These are phyloP conservation scores for Panthera uncia DNA, from an alignment of 2,113 vertebrate species.

Conservation along the genomic window DNA sequence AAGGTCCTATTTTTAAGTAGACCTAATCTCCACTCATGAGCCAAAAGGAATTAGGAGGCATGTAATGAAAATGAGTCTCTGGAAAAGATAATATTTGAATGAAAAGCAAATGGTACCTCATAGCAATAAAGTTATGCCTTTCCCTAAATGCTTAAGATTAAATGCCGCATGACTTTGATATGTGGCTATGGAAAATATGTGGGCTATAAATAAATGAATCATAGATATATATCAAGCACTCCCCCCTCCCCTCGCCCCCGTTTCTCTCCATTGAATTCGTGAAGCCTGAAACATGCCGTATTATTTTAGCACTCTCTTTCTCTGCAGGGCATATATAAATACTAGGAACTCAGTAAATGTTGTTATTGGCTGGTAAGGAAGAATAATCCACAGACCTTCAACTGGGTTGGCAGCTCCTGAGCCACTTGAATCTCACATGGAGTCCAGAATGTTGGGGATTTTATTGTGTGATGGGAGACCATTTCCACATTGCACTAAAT, in stretches of 20 bases:
- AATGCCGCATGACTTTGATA: not conserved
- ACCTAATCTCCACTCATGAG: not conserved
- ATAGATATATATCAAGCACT: not conserved
- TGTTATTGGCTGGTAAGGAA: not conserved
- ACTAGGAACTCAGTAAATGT: not conserved
- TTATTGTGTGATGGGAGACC: not conserved
- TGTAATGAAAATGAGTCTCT: not conserved
- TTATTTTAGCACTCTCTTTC: not conserved
- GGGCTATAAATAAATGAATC: not conserved
- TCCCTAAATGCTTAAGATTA: not conserved
- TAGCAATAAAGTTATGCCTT: not conserved
- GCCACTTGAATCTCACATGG: not conserved
- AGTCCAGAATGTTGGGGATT: not conserved
- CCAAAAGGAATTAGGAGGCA: conserved; percentile 30
- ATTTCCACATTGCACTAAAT: not conserved
- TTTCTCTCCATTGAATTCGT: not conserved
- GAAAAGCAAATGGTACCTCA: not conserved
- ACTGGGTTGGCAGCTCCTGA: not conserved
- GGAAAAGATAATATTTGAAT: not conserved
- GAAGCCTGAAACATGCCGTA: not conserved
- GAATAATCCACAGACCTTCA: not conserved
- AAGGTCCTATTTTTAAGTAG: conserved; percentile 1
- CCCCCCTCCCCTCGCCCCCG: not conserved
- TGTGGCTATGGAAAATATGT: not conserved
- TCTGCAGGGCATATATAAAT: not conserved